Conservation (phyloP, 2,888 invertebrate genomes). For the Himalopsyche anomala region DNA sequence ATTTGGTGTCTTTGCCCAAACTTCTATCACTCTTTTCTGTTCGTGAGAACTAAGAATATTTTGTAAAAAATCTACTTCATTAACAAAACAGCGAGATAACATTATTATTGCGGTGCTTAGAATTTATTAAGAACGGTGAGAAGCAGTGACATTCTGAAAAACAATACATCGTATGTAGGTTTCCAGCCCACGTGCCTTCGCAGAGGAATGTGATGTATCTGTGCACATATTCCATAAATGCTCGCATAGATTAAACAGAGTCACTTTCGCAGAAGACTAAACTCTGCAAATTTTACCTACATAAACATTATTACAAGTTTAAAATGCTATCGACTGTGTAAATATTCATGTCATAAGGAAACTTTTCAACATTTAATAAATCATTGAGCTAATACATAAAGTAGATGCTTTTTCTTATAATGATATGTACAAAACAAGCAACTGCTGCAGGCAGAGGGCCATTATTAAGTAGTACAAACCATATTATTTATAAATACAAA, state of each 20-base stretch:
- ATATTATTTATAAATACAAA: too few species aligned
- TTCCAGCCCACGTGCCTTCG: not conserved
- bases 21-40: not conserved
- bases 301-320: too few species aligned
- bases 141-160: not conserved
- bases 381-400: too few species aligned
- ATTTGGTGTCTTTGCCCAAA: slow-evolving; percentile 27
- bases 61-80: slow-evolving; percentile 27
- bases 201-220: not conserved
- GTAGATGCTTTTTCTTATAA: too few species aligned
- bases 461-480: too few species aligned
- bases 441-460: too few species aligned
- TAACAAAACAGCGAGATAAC: not conserved
- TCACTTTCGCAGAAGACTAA: not conserved
- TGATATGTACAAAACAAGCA: too few species aligned
- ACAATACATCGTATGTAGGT: not conserved
- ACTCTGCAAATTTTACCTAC: slow-evolving; percentile 23
- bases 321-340: too few species aligned
- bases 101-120: slow-evolving; percentile 5
- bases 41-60: not conserved
- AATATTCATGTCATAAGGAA: too few species aligned
- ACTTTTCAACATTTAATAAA: too few species aligned
- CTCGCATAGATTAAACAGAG: not conserved
- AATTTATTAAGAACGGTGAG: slow-evolving; percentile 15
- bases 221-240: not conserved